Evolutionary conservation across 2,797 vertebrate species (phyloP), one percentile per base, ranked within the genome.

Genomic region (Emydoidea blandingii): DNA sequence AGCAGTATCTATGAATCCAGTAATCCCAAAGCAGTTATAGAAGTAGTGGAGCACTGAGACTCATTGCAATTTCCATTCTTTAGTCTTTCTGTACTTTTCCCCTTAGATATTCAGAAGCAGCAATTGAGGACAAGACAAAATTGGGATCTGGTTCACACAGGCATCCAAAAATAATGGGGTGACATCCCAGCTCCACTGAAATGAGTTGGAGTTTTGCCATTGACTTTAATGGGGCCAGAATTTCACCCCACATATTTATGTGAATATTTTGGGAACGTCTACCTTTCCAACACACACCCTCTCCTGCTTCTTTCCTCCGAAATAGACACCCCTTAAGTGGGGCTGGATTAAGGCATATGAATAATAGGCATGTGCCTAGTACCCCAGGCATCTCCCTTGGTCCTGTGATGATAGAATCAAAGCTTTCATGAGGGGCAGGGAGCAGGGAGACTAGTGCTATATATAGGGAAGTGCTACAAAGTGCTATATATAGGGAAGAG

Each of bases 91-190:
- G 27, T 62, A 23, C 89, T 95, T 83, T 83, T 68, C 88, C 88
- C 59, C 44, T 90, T 49, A 81, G 34, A 31, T 85, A 95, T 49
- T 91, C 82, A 90, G 44, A 88, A 62, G 41, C 65, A 95, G 25
- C 21, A 88, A 62, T 34, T 78, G 47, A 85, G n/a, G 50, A 29
- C 25, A 84, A 96, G 85, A 54, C 8, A 47, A 91, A 86, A 91
- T 44, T n/a, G 89, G 49, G 12, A 12, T 87, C 62, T 80, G 31
- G 54, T 37, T 25, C 65, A n/a, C 29, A 59, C 12, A 57, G 2
- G 1, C 25, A 31, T 49, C 41, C 47, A 11, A 81, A 93, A 94
- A 87, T 49, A 81, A 72, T 88, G 80, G 91, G 21, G 15, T 9
- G 4, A 62, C 83, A 79, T 92, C n/a, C 19, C 52, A 14, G 53